Evolutionary conservation across 1,140 invertebrate species (phyloP).

Genomic region (Calosoma granatense): DNA sequence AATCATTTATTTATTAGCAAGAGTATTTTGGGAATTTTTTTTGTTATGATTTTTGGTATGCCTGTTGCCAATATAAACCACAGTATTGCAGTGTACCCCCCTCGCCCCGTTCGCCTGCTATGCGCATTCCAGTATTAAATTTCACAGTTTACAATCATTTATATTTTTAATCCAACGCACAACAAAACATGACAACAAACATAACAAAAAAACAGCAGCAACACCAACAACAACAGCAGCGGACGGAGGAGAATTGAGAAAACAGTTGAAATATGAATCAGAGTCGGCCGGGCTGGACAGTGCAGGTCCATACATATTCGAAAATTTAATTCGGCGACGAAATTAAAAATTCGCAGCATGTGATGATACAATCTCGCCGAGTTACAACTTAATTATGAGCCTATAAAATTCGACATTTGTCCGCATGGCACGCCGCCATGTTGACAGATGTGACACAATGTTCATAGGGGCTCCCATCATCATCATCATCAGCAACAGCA

Average conservation of each 20-base stretch:
- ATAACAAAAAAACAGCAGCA: not conserved
- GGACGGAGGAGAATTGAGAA: no score
- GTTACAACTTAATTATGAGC: slow-evolving; percentile 2
- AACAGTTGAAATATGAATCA: not conserved
- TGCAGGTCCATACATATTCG: not conserved
- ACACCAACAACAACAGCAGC: no score
- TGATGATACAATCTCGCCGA: not conserved
- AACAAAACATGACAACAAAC: not conserved
- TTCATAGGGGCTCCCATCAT: no score
- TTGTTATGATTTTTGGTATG: no score
- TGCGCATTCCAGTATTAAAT: not conserved
- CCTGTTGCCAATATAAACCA: no score
- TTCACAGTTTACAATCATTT: not conserved
- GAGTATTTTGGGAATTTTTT: no score
- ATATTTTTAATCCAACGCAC: not conserved
- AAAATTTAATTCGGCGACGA: not conserved
- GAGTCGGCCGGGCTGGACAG: no score
- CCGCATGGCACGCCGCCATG: not conserved
- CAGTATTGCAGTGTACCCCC: no score
- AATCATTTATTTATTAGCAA: no score
- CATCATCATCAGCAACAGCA: no score
- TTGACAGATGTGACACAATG: slow-evolving; percentile 3
- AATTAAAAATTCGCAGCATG: slow-evolving; percentile 3
- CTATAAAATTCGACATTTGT: slow-evolving; percentile 5
- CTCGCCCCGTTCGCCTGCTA: no score